Base-by-base conservation (phyloP, 30 jellyfish, hydroid and myxozoan species). In the Aurelia coerulea region DNA sequence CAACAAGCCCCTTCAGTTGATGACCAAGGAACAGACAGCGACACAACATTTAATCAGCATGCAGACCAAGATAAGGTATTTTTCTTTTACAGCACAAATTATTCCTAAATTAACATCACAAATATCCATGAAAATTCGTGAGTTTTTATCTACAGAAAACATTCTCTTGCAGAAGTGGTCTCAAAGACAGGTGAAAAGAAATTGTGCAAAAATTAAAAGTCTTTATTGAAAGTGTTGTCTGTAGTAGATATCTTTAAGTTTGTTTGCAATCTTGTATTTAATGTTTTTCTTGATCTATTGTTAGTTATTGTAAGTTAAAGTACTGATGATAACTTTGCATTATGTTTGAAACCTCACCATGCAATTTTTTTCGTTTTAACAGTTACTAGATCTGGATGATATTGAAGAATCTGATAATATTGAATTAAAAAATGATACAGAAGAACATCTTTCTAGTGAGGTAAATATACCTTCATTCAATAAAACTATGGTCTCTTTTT, bases 1-100 rank as follows among this genome's bases (percentile, higher is more conserved):
- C 73, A 67, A 17, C 90, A 80, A 16, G 81, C 90, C 67, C 65
- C 90, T 0, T 80, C 90, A 14, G 75, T 80, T 11, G 90, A 80
- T 68, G 75, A 66, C 0, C 60, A 80, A 62, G 90, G 90, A 23
- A 41, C 29, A 11, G 90, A 80, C n/a, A 80, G 65, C 23, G 90
- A 80, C 65, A 53, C 74, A 15, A 65, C 90, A 39, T 68, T 80
- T 65, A 82, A 80, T 49, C 69, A 77, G 29, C 87, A 77, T 49
- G n/a, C 18, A 33, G 87, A 77, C 18, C 66, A 77, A 4, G 87
- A 77, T 77, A 68, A 62, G 54, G 87, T 77, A 18, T 11, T 0
- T 37, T 14, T 5, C 2, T 2, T 16, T 34, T 9, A 1, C 37
- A 18, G 13, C 13, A 18, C 16, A 11, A 65, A 13, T 16, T 6